Evolutionary conservation across 2,888 invertebrate genomes (phyloP), one percentile per base, ranked within the genome.

Genomic region (Pollenia angustigena): DNA sequence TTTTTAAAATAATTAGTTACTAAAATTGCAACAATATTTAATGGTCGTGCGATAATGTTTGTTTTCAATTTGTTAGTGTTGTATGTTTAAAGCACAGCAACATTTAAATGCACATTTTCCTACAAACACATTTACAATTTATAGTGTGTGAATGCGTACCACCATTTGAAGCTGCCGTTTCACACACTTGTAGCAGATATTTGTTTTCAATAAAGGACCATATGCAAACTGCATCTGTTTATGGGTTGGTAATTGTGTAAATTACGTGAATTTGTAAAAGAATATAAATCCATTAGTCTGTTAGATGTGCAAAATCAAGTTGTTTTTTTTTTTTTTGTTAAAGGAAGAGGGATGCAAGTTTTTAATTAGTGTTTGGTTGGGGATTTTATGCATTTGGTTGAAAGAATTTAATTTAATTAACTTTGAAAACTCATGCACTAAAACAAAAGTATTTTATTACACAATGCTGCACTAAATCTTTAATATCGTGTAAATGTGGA

Each of bases 1-100:
- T 83, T 84, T 83, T 66, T 48, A 56, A 66, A 80, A 84, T 87
- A 87, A 85, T 87, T 84, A 87, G 81, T 79, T 80, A 40, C 71
- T 60, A 52, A 62, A 80, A 82, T 56, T 83, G 75, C 68, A 69
- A 68, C 71, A 58, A 18, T 44, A 54, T 50, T 71, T 64, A 76
- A 76, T 64, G 71, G 66, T 60, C 52, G 16, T 66, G 46, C 12
- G 56, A 50, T 76, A 80, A 80, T 80, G 54, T 75, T 76, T 69
- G 42, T 72, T 64, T 74, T 58, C 11, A 46, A 16, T 52, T 64
- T 46, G 16, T 64, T 54, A 44, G 9, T 52, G n/a, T 14, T 7
- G 32, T 71, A 56, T 40, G 42, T 40, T 71, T n/a, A 8, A 7
- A 71, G 40, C 50, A 12, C 48, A 11, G 23, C 56, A 18, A 3